Percentiles rank a stretch among this genome's conserved stretches.
These are phyloP conservation scores for Vulpes vulpes DNA, from an alignment of 2,113 vertebrate species.

Conservation along the genomic window DNA sequence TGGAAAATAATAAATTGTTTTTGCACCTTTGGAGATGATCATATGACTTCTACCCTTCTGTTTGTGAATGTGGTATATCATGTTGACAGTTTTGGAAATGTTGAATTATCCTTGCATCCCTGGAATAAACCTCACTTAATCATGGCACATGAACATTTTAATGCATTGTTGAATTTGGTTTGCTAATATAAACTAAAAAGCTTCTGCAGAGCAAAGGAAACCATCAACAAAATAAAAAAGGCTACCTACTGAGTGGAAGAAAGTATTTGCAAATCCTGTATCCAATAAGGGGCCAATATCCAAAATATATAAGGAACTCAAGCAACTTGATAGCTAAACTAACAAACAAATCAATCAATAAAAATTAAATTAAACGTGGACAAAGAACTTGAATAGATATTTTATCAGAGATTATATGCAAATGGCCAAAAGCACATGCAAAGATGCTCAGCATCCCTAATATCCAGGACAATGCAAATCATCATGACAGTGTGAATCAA, in stretches of 20 bases:
- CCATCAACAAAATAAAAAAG: not conserved
- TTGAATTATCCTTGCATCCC: not conserved
- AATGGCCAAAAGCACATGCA: not conserved
- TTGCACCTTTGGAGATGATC: not conserved
- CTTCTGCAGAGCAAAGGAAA: not conserved
- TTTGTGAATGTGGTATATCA: not conserved
- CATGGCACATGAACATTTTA: not conserved
- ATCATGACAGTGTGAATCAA: not conserved
- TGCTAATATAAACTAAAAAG: not conserved
- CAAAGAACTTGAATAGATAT: not conserved
- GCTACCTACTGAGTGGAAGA: not conserved
- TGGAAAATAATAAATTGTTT: not conserved
- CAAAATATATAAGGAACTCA: not conserved
- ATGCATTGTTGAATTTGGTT: not conserved
- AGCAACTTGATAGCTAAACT: not conserved
- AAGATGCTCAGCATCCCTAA: not conserved
- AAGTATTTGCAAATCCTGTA: not conserved
- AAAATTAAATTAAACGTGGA: not conserved
- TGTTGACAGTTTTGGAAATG: not conserved
- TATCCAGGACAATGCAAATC: not conserved
- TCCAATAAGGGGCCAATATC: not conserved
- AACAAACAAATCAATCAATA: not conserved
- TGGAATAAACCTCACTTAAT: not conserved
- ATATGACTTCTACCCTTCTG: not conserved
- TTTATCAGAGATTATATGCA: not conserved